These are phyloP conservation scores for Osmerus mordax DNA, from an alignment of 2,113 vertebrate genomes.

Conservation along the genomic window DNA sequence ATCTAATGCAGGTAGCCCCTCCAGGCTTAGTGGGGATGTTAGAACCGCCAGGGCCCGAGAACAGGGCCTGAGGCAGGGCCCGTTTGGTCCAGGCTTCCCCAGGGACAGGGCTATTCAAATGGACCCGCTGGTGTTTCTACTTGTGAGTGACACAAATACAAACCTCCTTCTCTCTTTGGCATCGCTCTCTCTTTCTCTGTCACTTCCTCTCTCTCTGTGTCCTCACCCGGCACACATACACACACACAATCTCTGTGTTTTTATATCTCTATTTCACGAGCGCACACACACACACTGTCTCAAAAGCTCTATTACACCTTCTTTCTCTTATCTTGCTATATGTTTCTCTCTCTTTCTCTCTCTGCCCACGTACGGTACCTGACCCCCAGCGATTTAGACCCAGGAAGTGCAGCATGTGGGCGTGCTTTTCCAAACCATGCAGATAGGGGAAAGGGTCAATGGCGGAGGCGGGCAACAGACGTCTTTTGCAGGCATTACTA, in stretches of 20 bases:
- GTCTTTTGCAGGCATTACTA: conserved; percentile 42
- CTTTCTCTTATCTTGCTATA: neutral
- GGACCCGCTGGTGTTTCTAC: conserved; percentile 19
- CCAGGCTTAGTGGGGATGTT: conserved; percentile 24
- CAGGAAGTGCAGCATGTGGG: conserved; percentile 46
- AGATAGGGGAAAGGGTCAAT: conserved; percentile 42
- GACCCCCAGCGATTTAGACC: conserved; percentile 46
- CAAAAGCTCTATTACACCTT: neutral
- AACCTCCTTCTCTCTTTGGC: conserved; percentile 13
- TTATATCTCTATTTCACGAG: neutral
- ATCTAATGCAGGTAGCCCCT: conserved; percentile 26
- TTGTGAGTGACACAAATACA: conserved; percentile 30
- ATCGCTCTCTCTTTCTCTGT: conserved; percentile 23
- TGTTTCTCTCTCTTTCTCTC: neutral
- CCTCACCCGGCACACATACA: neutral
- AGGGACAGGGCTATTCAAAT: conserved; percentile 23
- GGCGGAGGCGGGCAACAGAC: conserved; percentile 46
- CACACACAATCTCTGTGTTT: neutral
- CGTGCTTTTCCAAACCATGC: conserved; percentile 45
- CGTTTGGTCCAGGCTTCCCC: conserved; percentile 33
- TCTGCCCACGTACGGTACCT: conserved; percentile 52
- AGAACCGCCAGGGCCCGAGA: conserved; percentile 15
- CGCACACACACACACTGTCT: neutral
- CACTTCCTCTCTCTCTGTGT: conserved; percentile 4
- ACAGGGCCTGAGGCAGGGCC: conserved; percentile 36